phyloP scores from a whole-genome alignment of 2,797 vertebrate genomes.

The Scolopax rusticola region DNA sequence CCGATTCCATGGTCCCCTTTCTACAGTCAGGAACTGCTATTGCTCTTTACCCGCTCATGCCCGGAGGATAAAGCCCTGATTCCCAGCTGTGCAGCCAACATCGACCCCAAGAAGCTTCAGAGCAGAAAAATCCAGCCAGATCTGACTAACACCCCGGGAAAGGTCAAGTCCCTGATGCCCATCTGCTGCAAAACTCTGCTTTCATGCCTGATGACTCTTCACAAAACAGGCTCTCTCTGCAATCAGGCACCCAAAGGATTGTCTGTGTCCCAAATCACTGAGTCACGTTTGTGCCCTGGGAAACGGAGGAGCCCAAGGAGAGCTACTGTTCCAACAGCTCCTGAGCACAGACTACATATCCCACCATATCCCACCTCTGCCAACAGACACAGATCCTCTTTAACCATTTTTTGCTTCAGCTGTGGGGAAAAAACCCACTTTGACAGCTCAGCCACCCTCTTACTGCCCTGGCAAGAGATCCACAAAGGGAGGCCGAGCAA shows the following conservation, averaged over 20 bases:
- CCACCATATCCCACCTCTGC: fast-evolving
- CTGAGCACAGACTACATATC: neutral
- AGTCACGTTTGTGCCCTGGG: neutral
- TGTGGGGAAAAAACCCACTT: neutral
- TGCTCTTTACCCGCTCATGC: neutral
- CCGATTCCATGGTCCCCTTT: neutral
- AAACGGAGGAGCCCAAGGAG: neutral
- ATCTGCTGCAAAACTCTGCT: neutral
- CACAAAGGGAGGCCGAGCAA: fast-evolving
- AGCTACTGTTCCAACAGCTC: neutral
- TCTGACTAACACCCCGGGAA: neutral
- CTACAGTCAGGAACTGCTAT: neutral
- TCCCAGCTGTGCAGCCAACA: neutral
- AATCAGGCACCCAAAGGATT: neutral
- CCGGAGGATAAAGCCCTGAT: neutral
- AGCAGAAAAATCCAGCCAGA: neutral
- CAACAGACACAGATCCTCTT: neutral
- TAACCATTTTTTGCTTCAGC: neutral
- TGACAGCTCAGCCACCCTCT: neutral
- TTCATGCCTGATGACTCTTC: neutral
- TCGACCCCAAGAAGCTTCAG: neutral
- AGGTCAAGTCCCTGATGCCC: neutral
- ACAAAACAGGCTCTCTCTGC: neutral
- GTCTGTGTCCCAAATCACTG: neutral
- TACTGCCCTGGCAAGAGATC: neutral